Percentiles rank a stretch among this genome's conserved stretches.
Evolutionary conservation across 2,888 invertebrate species (phyloP).

Genomic region (Phania funesta): DNA sequence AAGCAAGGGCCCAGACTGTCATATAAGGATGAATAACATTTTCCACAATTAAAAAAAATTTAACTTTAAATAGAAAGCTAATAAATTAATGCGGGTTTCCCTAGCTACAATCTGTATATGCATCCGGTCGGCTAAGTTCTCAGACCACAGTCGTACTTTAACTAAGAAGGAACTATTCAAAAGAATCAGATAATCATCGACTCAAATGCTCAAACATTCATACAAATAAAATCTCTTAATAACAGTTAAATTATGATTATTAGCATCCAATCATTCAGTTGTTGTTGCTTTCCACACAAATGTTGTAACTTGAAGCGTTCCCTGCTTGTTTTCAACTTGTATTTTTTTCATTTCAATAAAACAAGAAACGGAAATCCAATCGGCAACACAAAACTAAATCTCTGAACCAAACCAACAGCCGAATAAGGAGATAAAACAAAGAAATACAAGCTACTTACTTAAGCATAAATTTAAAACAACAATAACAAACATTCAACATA

Average conservation of each 20-base stretch:
- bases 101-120: too few species aligned
- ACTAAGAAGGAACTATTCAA: too few species aligned
- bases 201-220: not conserved
- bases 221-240: not conserved
- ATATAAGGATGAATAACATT: too few species aligned
- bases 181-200: too few species aligned
- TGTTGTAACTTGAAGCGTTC: conserved; percentile 24
- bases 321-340: not conserved
- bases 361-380: conserved; percentile 62
- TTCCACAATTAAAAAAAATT: too few species aligned
- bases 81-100: too few species aligned
- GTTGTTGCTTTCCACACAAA: conserved; percentile 1
- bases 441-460: not conserved
- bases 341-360: conserved; percentile 17
- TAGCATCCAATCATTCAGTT: conserved; percentile 4
- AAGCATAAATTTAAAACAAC: conserved; percentile 9
- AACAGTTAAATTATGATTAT: conserved; percentile 16
- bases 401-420: conserved; percentile 13
- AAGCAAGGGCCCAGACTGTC: too few species aligned
- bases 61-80: too few species aligned
- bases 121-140: too few species aligned
- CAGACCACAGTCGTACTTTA: too few species aligned
- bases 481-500: not conserved
- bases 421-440: conserved; percentile 25
- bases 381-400: conserved; percentile 22